phyloP scores from a whole-genome alignment of 2,797 vertebrate species.

The Adelosebastes latens region DNA sequence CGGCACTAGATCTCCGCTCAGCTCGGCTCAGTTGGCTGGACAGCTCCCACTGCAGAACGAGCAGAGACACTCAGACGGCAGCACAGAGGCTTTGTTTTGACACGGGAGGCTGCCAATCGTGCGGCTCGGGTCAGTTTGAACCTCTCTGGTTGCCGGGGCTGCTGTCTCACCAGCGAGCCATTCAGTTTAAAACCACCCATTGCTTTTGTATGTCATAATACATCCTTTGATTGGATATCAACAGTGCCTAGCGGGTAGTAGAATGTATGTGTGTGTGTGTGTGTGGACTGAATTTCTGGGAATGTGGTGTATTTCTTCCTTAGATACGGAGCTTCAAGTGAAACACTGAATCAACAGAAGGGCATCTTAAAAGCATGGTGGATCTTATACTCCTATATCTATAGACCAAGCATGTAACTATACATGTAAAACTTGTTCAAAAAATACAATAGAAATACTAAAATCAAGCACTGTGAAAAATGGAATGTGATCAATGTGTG shows the following conservation, averaged over 20 bases:
- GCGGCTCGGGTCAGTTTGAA: constrained; percentile 21
- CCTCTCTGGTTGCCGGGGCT: neutral
- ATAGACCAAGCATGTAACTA: neutral
- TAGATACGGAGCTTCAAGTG: neutral
- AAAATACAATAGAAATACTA: neutral
- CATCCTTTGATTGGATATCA: neutral
- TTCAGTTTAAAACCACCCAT: neutral
- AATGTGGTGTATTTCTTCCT: neutral
- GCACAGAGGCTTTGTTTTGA: constrained; percentile 25
- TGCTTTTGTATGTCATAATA: neutral
- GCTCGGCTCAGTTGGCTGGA: constrained; percentile 27
- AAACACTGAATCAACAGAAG: neutral
- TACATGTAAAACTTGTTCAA: neutral
- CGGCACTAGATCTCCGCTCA: neutral
- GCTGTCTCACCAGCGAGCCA: neutral
- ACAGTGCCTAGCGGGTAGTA: neutral
- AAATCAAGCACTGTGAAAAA: neutral
- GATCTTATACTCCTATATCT: neutral
- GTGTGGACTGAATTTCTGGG: neutral
- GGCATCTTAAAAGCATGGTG: too few relatives aligned
- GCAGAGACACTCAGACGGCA: constrained; percentile 19
- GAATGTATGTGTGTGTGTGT: neutral
- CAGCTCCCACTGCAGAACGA: constrained; percentile 23
- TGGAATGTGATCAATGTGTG: too few relatives aligned
- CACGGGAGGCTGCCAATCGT: constrained; percentile 5